A percentile compares a stretch with the other conserved stretches of the same genome.
Conservation (phyloP, 2,113 vertebrate species). For the Xyliphius kryptos region DNA sequence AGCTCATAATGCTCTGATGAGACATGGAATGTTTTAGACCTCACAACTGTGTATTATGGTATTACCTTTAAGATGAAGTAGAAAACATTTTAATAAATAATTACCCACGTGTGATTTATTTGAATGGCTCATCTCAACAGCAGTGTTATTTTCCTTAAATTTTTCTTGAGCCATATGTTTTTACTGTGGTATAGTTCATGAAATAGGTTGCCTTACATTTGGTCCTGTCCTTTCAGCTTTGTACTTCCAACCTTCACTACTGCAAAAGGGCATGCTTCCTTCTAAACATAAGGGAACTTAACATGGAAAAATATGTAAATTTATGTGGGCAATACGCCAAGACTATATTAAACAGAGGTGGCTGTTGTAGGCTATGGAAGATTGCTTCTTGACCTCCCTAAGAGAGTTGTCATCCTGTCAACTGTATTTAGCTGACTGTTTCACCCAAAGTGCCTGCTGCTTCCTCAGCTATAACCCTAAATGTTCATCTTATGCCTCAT, state of each 20-base stretch:
- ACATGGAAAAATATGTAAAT: conserved; percentile 39
- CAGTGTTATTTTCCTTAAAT: no score
- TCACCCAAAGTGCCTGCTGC: conserved; percentile 2
- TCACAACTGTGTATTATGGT: background rate
- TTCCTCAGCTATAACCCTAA: conserved; percentile 26
- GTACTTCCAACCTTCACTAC: background rate
- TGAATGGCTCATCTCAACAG: no score
- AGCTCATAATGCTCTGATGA: conserved; percentile 25
- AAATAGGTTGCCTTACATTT: background rate
- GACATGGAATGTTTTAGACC: conserved; percentile 19
- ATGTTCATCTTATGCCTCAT: conserved; percentile 23
- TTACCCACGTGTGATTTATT: no score
- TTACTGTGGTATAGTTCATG: background rate
- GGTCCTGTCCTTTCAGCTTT: background rate
- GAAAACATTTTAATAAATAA: no score
- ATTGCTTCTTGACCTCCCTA: conserved; percentile 17
- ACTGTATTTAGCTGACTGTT: conserved; percentile 25
- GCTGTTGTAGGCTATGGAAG: conserved; percentile 11
- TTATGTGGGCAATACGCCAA: conserved; percentile 17
- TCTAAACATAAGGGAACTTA: conserved; percentile 9
- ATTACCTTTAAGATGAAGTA: background rate
- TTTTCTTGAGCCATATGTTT: background rate
- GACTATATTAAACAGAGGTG: conserved; percentile 26
- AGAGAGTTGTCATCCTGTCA: conserved; percentile 35
- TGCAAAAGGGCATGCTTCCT: conserved; percentile 1